A percentile compares a stretch with the other conserved stretches of the same genome.
These are phyloP conservation scores for Patiria pectinifera DNA, from an alignment of 53 echinoderm and acorn worm species.

Conservation along the genomic window DNA sequence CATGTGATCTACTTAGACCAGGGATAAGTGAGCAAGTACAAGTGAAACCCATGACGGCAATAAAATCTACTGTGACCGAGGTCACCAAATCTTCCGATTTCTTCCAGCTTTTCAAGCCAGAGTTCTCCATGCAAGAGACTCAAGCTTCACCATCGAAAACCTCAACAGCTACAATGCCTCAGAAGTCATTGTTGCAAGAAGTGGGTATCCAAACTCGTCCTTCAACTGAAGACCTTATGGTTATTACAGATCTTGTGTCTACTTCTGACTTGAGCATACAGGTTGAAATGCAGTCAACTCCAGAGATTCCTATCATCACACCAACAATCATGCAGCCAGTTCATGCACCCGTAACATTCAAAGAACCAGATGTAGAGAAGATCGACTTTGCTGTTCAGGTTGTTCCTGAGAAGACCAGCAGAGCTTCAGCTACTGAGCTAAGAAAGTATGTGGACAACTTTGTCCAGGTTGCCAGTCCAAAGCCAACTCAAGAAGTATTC, in stretches of 20 bases:
- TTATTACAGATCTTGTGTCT: background rate
- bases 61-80: background rate
- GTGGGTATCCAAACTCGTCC: conserved; percentile 12
- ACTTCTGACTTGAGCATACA: conserved; percentile 25
- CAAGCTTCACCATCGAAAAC: conserved; percentile 5
- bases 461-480: conserved; percentile 31
- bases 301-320: conserved; percentile 22
- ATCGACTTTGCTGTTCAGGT: conserved; percentile 41
- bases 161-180: background rate
- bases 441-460: conserved; percentile 31
- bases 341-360: conserved; percentile 34
- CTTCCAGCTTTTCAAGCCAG: conserved; percentile 23
- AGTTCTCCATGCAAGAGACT: background rate
- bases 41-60: background rate
- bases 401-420: conserved; percentile 27
- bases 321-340: conserved; percentile 44
- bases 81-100: conserved; percentile 5
- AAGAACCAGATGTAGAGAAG: conserved; percentile 28
- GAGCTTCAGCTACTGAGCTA: conserved; percentile 20
- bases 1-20: conserved; percentile 6
- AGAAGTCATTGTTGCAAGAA: background rate
- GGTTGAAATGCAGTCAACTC: conserved; percentile 8
- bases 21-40: background rate
- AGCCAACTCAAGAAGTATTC: background rate
- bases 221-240: background rate